A percentile compares a stretch with the other conserved stretches of the same genome.
phyloP scores from a whole-genome alignment of 2,113 vertebrate species.

The Aramus guarauna region DNA sequence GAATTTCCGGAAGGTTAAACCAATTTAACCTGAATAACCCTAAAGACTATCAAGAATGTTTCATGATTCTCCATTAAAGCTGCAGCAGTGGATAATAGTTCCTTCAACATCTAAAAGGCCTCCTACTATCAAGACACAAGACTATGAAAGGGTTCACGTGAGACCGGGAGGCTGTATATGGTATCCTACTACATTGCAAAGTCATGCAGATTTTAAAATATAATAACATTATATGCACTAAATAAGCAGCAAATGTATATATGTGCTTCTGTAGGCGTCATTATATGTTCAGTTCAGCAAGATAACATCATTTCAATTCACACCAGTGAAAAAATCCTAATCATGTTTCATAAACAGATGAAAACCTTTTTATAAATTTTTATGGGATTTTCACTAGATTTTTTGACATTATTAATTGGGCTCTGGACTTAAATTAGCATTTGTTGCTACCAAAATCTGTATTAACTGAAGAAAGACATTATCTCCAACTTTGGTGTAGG shows the following conservation, averaged over 20 bases:
- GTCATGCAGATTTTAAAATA: neutral
- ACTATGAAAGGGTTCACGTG: neutral
- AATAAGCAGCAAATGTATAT: neutral
- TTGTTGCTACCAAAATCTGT: neutral
- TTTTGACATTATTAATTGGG: neutral
- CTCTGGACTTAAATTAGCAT: neutral
- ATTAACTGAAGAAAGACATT: neutral
- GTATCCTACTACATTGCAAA: neutral
- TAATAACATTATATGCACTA: neutral
- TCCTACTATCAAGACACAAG: neutral
- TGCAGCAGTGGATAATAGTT: neutral
- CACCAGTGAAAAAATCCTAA: neutral
- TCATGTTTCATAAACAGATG: neutral
- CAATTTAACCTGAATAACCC: neutral
- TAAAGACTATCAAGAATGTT: neutral
- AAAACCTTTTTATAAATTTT: neutral
- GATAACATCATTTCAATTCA: neutral
- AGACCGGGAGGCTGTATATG: neutral
- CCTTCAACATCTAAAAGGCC: neutral
- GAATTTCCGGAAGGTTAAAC: neutral
- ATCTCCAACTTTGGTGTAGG: neutral
- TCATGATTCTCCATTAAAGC: neutral
- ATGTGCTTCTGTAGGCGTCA: neutral
- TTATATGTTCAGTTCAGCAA: neutral
- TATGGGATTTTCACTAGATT: neutral